Evolutionary conservation across 2,888 invertebrate species (phyloP).

Genomic region (Proisotoma minuta): DNA sequence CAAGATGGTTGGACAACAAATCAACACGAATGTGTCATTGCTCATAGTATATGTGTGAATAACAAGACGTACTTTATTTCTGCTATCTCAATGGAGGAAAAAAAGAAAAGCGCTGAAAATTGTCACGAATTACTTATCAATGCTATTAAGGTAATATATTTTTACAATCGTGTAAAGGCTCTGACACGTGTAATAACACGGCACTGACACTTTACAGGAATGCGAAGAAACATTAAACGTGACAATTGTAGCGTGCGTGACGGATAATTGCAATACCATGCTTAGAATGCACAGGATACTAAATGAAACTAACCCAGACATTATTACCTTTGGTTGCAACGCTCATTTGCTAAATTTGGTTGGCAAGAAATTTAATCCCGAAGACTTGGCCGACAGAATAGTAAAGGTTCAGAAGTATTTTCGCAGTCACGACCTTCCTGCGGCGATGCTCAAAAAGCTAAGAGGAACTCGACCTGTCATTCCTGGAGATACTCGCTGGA

Average conservation of each 20-base stretch:
- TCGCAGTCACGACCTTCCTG: conserved; percentile 17
- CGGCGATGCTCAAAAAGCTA: conserved; percentile 9
- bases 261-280: conserved; percentile 34
- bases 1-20: conserved; percentile 32
- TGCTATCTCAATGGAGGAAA: conserved; percentile 3
- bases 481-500: conserved; percentile 24
- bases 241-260: conserved; percentile 20
- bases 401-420: conserved; percentile 16
- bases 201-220: too few species aligned
- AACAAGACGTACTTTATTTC: conserved; percentile 12
- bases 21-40: conserved; percentile 18
- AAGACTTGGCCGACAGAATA: conserved; percentile 9
- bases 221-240: not conserved
- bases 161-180: too few species aligned
- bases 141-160: too few species aligned
- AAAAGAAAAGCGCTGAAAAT: conserved; percentile 14
- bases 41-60: conserved; percentile 17
- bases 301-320: not conserved
- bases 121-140: conserved; percentile 11
- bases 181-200: too few species aligned
- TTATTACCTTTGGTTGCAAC: conserved; percentile 25
- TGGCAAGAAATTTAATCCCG: conserved; percentile 21
- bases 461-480: conserved; percentile 19
- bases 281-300: conserved; percentile 5
- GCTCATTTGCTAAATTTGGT: conserved; percentile 27